A percentile compares a stretch with the other conserved stretches of the same genome.
Evolutionary conservation across 2,888 invertebrate genomes (phyloP).

Genomic region (Sminthurides aquaticus): DNA sequence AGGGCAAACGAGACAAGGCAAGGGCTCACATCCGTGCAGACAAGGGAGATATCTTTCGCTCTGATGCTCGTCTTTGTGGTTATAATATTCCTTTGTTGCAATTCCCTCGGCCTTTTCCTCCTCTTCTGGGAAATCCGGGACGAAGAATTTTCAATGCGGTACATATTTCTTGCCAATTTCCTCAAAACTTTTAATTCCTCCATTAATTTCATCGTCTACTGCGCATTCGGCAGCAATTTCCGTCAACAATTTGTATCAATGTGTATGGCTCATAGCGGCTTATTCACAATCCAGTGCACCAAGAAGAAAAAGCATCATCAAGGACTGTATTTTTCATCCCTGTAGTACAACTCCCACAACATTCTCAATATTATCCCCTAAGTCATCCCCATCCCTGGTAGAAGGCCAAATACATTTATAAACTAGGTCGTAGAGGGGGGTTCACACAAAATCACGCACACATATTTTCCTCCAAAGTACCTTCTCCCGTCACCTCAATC

Average conservation of each 20-base stretch:
- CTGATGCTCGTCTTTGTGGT: conserved; percentile 38
- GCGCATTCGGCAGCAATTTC: conserved; percentile 38
- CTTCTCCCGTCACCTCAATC: no score
- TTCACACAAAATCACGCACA: no score
- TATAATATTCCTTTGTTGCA: conserved; percentile 34
- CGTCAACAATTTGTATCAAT: conserved; percentile 31
- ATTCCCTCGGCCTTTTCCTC: conserved; percentile 31
- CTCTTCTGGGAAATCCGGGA: conserved; percentile 35
- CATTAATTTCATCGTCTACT: conserved; percentile 40
- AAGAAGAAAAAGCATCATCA: conserved; percentile 6
- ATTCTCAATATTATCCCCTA: no score
- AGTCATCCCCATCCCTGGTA: no score
- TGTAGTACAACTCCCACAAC: conserved; percentile 6
- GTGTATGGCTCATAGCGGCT: conserved; percentile 9
- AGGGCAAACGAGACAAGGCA: conserved; percentile 19
- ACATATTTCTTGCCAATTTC: conserved; percentile 29
- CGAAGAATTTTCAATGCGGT: conserved; percentile 18
- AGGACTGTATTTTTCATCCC: conserved; percentile 19
- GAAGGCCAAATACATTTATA: no score
- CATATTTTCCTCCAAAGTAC: no score
- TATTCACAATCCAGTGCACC: conserved; percentile 16
- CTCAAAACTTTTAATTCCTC: conserved; percentile 38
- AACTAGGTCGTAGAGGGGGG: no score
- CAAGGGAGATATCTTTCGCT: conserved; percentile 38
- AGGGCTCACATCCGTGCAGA: conserved; percentile 32